These are phyloP conservation scores for Enoplosus armatus DNA, from an alignment of 2,797 vertebrate genomes.

Conservation along the genomic window DNA sequence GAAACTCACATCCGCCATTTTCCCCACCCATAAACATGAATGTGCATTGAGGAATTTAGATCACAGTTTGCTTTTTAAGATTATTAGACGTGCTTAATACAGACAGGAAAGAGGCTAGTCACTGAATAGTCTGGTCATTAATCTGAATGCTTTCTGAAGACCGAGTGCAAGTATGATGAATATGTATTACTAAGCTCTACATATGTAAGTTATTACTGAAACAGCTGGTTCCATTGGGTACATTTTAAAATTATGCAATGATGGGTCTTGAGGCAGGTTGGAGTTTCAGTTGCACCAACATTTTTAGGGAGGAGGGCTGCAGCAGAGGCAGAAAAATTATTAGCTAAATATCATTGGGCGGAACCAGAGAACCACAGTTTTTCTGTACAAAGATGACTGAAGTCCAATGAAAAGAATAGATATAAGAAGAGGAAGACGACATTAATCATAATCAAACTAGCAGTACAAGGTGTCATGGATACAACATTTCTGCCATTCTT, in stretches of 20 bases:
- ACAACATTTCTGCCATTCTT: not conserved
- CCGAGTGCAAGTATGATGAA: not conserved
- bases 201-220: not conserved
- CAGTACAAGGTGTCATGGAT: not conserved
- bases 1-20: slow-evolving; percentile 45
- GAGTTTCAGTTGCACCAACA: slow-evolving; percentile 17
- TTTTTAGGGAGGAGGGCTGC: not conserved
- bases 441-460: not conserved
- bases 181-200: not conserved
- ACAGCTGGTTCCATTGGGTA: not conserved
- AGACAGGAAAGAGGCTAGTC: not conserved
- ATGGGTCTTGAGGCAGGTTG: slow-evolving; percentile 7
- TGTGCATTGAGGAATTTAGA: not conserved
- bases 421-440: not conserved
- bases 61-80: slow-evolving; percentile 13
- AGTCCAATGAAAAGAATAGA: not conserved
- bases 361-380: not conserved
- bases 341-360: not conserved
- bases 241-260: slow-evolving; percentile 2
- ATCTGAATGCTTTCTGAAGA: slow-evolving; percentile 3
- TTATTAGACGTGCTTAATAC: not conserved
- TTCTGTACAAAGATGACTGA: not conserved
- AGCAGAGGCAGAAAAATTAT: not conserved
- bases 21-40: slow-evolving; percentile 47
- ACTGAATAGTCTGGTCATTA: not conserved